Conservation (phyloP, 2,113 vertebrate genomes). For the Atlantisia rogersi region DNA sequence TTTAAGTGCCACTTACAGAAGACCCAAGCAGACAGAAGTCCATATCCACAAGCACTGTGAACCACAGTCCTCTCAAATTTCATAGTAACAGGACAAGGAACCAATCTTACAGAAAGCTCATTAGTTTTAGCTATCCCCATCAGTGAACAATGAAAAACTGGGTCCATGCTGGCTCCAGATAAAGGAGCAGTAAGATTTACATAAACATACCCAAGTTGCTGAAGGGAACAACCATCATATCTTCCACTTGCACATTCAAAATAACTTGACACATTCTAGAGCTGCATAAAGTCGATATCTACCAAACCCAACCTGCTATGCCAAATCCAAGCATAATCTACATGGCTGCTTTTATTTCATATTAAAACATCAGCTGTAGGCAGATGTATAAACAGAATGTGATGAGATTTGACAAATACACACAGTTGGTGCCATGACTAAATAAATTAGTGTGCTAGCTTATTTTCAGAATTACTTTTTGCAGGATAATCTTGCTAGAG, state of each 20-base stretch:
- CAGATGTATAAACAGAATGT: not conserved
- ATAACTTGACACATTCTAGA: not conserved
- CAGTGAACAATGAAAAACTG: not conserved
- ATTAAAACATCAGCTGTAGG: not conserved
- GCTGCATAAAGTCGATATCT: not conserved
- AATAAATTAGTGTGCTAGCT: not conserved
- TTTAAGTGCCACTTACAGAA: not conserved
- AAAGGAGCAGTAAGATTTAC: not conserved
- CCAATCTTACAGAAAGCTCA: not conserved
- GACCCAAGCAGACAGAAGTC: not conserved
- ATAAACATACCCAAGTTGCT: not conserved
- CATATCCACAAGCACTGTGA: not conserved
- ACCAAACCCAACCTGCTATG: not conserved
- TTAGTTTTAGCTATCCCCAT: not conserved
- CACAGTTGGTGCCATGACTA: not conserved
- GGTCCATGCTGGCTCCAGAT: not conserved
- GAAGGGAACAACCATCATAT: not conserved
- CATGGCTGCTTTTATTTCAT: not conserved
- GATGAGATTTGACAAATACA: not conserved
- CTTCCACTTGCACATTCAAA: not conserved
- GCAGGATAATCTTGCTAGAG: not conserved
- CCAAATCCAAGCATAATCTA: not conserved
- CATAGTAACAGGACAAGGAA: not conserved
- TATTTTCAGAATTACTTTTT: not conserved
- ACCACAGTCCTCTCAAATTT: not conserved